Evolutionary conservation across 2,797 vertebrate genomes (phyloP), one percentile per base, ranked within the genome.

Genomic region (Characodon lateralis): DNA sequence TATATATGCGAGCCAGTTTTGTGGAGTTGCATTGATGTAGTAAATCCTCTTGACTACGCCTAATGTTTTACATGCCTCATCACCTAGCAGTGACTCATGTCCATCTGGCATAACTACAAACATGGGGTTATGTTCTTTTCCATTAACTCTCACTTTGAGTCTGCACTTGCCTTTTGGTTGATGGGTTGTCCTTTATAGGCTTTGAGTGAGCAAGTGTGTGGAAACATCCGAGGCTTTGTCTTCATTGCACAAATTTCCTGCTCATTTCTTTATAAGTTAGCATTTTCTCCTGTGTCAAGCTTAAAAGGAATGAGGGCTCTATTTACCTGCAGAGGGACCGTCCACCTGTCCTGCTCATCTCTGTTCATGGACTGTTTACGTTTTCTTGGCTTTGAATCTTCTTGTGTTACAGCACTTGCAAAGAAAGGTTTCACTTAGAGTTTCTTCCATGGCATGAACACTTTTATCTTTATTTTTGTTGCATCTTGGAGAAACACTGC

Each of bases 101-200:
- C 61, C 74, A 16, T 55, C 28, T 66, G 61, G 74, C 2, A 75
- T 61, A 39, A 66, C 13, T 4, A 75, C 28, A 75, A 39, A 74
- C 56, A 31, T 31, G 14, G 50, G 18, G 18, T 31, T 20, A 9
- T 76, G 18, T 50, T 63, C 14, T 26, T 43, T 59, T 75, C 46
- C 59, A 28, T 63, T 65, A 13, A 35, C 46, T 35, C 20, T 35
- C 18, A 72, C 46, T 24, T 51, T 75, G 1, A 65, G 43, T 24
- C 12, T 51, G 13, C 73, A 75, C n/a, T n/a, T 43, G 8, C 55
- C 55, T 26, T n/a, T 73, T 6, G 39, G 2, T 26, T 26, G n/a
- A 73, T 59, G 28, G 39, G n/a, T 5, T 59, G 72, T 61, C 72
- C 72, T 61, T 46, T 46, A n/a, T 73, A 73, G 22, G 39, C 39